phyloP scores from a whole-genome alignment of 2,888 invertebrate genomes.

The Eupithecia subfuscata region DNA sequence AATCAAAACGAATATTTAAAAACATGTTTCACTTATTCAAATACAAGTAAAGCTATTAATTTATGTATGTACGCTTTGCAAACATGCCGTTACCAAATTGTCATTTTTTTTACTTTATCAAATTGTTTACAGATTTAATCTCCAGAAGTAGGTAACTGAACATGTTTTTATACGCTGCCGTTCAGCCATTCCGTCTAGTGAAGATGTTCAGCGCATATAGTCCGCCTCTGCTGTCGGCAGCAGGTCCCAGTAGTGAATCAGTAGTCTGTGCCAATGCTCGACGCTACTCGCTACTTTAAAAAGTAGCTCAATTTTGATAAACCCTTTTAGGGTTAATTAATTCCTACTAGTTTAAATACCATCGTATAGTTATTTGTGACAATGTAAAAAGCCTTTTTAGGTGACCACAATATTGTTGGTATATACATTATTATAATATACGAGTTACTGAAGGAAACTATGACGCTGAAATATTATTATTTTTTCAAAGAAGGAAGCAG shows the following conservation, averaged over 20 bases:
- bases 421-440: not conserved
- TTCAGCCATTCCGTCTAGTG: not conserved
- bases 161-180: not conserved
- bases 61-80: too few species aligned
- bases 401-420: slow-evolving; percentile 1
- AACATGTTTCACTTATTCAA: not conserved
- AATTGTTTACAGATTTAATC: slow-evolving; percentile 1
- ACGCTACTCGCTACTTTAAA: not conserved
- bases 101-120: too few species aligned
- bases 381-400: slow-evolving; percentile 10
- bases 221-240: not conserved
- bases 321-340: not conserved
- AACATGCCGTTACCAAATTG: too few species aligned
- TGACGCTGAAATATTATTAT: slow-evolving; percentile 57
- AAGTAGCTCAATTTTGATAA: not conserved
- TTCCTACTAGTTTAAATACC: not conserved
- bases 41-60: not conserved
- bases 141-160: not conserved
- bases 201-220: not conserved
- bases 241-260: not conserved
- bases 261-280: not conserved
- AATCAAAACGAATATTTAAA: not conserved
- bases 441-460: not conserved
- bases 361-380: slow-evolving; percentile 5
- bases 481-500: slow-evolving; percentile 65